Conservation (phyloP, 2,888 invertebrate species). For the Diarsia dahlii region DNA sequence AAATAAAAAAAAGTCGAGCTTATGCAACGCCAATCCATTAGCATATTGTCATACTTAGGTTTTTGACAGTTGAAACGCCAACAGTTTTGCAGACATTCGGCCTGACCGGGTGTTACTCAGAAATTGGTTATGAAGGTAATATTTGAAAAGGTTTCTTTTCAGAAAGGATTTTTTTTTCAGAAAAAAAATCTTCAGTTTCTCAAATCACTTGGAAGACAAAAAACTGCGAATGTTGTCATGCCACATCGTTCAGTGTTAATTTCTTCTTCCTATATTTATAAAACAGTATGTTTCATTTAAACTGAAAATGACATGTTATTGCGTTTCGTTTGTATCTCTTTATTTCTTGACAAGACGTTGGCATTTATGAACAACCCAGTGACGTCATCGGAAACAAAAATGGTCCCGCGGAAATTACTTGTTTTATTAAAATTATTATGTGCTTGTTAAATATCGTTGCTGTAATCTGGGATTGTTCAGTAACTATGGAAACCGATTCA, state of each 20-base stretch:
- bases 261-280: slow-evolving; percentile 3
- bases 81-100: neutral
- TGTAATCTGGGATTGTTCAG: neutral
- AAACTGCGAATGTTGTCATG: neutral
- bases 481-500: too few relatives aligned
- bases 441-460: slow-evolving; percentile 7
- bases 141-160: neutral
- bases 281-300: slow-evolving; percentile 44
- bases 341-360: slow-evolving; percentile 34
- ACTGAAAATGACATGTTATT: slow-evolving; percentile 39
- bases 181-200: neutral
- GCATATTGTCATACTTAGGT: neutral
- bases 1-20: too few relatives aligned
- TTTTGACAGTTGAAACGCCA: neutral
- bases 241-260: neutral
- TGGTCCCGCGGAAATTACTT: slow-evolving; percentile 5
- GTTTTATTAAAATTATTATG: slow-evolving; percentile 30
- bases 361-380: slow-evolving; percentile 14
- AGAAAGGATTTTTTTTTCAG: too few relatives aligned
- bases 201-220: neutral
- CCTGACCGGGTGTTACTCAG: neutral
- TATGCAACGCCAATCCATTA: too few relatives aligned
- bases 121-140: neutral
- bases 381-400: slow-evolving; percentile 27
- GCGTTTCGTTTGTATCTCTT: slow-evolving; percentile 15